Evolutionary conservation across 2,888 invertebrate species (phyloP).

Genomic region (Callimorpha dominula): DNA sequence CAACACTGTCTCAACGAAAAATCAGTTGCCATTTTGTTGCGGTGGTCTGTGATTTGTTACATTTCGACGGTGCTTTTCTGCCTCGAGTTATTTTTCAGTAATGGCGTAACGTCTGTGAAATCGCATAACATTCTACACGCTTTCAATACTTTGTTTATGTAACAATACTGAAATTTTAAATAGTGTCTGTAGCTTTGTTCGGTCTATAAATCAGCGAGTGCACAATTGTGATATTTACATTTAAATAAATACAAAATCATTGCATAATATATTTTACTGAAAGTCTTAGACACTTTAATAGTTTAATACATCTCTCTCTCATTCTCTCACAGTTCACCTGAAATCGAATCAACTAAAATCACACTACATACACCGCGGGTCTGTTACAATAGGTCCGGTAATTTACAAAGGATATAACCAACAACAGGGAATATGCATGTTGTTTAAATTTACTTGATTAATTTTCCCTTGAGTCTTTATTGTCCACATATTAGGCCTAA

Average conservation of each 20-base stretch:
- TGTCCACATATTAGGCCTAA: too few relatives aligned
- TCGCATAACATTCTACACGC: constrained; percentile 35
- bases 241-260: neutral
- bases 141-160: constrained; percentile 36
- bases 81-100: constrained; percentile 17
- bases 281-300: neutral
- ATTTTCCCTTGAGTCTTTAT: too few relatives aligned
- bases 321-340: too few relatives aligned
- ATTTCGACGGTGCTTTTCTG: neutral
- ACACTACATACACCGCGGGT: neutral
- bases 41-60: constrained; percentile 12
- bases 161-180: constrained; percentile 20
- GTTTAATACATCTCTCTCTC: neutral
- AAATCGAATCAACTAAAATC: neutral
- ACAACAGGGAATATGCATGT: too few relatives aligned
- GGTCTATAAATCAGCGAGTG: neutral
- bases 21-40: constrained; percentile 14
- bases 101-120: constrained; percentile 39
- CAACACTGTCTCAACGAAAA: constrained; percentile 2
- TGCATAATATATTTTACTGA: neutral
- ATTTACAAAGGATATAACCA: neutral
- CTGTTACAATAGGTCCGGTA: neutral
- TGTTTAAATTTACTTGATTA: too few relatives aligned
- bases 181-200: neutral
- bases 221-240: neutral